These are phyloP conservation scores for Gnatocerus cornutus DNA, from an alignment of 2,888 invertebrate genomes.

Conservation along the genomic window DNA sequence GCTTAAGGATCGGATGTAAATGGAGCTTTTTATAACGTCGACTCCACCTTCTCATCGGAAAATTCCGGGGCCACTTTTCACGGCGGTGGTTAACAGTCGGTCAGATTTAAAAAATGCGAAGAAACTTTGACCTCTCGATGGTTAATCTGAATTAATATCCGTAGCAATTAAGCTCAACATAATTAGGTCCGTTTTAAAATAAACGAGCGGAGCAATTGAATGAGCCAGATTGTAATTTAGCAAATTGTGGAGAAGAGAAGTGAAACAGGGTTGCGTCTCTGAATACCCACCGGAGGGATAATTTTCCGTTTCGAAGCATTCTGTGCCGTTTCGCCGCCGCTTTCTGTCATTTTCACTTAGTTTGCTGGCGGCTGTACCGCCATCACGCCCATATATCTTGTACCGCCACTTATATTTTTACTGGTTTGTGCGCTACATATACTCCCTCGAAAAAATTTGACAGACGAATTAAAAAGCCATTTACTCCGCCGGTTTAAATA, in stretches of 20 bases:
- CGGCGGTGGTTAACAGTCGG: neutral
- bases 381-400: constrained; percentile 18
- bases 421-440: neutral
- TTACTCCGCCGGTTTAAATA: constrained; percentile 28
- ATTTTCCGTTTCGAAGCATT: constrained; percentile 42
- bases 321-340: constrained; percentile 42
- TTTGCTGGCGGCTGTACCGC: constrained; percentile 13
- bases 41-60: constrained; percentile 16
- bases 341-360: constrained; percentile 49
- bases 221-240: constrained; percentile 64
- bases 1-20: constrained; percentile 62
- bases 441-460: constrained; percentile 13
- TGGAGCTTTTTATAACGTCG: constrained; percentile 58
- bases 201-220: constrained; percentile 61
- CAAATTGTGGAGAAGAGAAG: constrained; percentile 56
- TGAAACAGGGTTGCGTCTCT: constrained; percentile 10
- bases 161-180: constrained; percentile 34
- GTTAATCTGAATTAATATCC: constrained; percentile 31
- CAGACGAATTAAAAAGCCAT: constrained; percentile 38
- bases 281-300: constrained; percentile 39
- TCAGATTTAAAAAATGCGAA: neutral
- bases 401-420: constrained; percentile 19
- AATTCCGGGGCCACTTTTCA: constrained; percentile 15
- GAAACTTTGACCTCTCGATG: neutral
- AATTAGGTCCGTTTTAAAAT: constrained; percentile 60